Evolutionary conservation across 1,140 invertebrate species (phyloP).

Genomic region (Penaeus vannamei): DNA sequence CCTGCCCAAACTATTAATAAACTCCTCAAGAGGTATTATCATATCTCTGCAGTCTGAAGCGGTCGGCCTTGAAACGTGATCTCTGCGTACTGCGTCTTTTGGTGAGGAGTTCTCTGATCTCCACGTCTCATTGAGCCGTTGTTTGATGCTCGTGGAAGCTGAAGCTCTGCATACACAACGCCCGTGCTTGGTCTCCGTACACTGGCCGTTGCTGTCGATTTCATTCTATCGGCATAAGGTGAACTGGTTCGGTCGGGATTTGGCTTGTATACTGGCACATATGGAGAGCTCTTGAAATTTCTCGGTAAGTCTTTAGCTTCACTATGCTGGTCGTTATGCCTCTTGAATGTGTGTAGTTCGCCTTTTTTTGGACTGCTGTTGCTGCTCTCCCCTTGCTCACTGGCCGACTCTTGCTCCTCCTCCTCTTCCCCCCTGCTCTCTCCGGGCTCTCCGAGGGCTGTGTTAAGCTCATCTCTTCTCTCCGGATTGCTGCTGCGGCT

Average conservation of each 20-base stretch:
- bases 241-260: constrained; percentile 14
- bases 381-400: constrained; percentile 22
- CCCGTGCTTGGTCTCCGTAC: not conserved
- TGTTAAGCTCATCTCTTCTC: constrained; percentile 54
- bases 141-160: constrained; percentile 69
- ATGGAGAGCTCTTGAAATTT: constrained; percentile 43
- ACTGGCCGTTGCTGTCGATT: not conserved
- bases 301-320: constrained; percentile 34
- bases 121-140: constrained; percentile 69
- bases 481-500: constrained; percentile 38
- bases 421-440: constrained; percentile 27
- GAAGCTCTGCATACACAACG: constrained; percentile 69
- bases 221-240: not conserved
- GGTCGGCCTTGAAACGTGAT: constrained; percentile 54
- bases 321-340: constrained; percentile 26
- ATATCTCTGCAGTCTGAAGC: constrained; percentile 54
- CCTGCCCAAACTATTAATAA: too few relatives aligned
- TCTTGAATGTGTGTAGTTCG: constrained; percentile 50
- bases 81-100: constrained; percentile 56
- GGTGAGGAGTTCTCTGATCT: constrained; percentile 17
- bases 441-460: not conserved
- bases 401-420: not conserved
- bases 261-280: constrained; percentile 50
- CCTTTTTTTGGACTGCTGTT: constrained; percentile 8
- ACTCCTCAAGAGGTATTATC: not conserved